Evolutionary conservation across 1,140 invertebrate species (phyloP).

Genomic region (Dreissena polymorpha): DNA sequence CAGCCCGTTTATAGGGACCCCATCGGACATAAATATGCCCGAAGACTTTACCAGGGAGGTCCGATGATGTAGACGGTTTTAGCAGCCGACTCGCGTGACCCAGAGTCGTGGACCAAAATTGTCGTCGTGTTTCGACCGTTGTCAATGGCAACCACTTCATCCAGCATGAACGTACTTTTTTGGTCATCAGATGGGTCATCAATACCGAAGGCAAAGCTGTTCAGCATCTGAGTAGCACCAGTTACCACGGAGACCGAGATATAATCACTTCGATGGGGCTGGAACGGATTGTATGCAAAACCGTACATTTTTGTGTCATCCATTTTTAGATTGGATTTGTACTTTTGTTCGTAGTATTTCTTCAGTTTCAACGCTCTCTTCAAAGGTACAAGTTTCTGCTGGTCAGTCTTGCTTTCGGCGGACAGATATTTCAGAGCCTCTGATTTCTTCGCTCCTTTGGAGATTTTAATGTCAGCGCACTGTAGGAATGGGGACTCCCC

Average conservation of each 20-base stretch:
- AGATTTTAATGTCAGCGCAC: slow-evolving; percentile 58
- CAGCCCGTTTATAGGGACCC: slow-evolving; percentile 39
- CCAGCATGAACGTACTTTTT: slow-evolving; percentile 15
- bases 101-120: slow-evolving; percentile 27
- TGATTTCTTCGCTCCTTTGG: neutral
- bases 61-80: slow-evolving; percentile 14
- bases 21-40: slow-evolving; percentile 24
- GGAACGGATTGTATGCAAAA: slow-evolving; percentile 49
- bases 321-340: neutral
- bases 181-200: neutral
- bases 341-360: neutral
- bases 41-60: slow-evolving; percentile 21
- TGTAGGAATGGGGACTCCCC: slow-evolving; percentile 62
- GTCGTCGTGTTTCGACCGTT: slow-evolving; percentile 28
- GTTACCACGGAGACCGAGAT: slow-evolving; percentile 35
- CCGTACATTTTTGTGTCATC: slow-evolving; percentile 34
- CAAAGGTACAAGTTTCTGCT: slow-evolving; percentile 26
- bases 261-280: slow-evolving; percentile 42
- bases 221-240: slow-evolving; percentile 27
- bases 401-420: neutral
- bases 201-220: slow-evolving; percentile 40
- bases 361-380: slow-evolving; percentile 39
- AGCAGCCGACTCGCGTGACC: slow-evolving; percentile 16
- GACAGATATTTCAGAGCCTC: neutral
- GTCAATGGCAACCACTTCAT: slow-evolving; percentile 40